Conservation (phyloP, 2,888 invertebrate genomes). For the Acholoe squamosa region DNA sequence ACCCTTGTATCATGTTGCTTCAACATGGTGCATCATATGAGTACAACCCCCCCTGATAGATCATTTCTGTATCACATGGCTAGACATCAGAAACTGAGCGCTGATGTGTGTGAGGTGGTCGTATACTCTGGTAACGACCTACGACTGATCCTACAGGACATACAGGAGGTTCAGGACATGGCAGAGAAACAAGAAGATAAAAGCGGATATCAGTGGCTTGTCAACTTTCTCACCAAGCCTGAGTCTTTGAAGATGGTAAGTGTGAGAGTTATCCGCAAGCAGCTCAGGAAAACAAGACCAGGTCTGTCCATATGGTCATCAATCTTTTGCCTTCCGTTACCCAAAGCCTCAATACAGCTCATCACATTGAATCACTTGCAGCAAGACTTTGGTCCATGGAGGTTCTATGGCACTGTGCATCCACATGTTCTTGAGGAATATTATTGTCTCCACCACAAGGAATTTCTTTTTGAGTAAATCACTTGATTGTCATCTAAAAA, state of each 20-base stretch:
- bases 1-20: background rate
- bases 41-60: background rate
- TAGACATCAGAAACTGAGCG: background rate
- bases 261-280: background rate
- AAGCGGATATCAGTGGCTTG: background rate
- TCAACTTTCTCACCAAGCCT: background rate
- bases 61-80: background rate
- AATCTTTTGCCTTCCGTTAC: background rate
- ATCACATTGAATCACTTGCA: background rate
- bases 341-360: background rate
- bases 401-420: background rate
- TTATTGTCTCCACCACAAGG: background rate
- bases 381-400: background rate
- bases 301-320: background rate
- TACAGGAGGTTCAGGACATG: background rate
- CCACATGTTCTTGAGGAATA: background rate
- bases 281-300: background rate
- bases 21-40: slow-evolving; percentile 24
- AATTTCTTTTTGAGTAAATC: background rate
- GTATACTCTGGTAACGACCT: background rate
- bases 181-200: background rate
- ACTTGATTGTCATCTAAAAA: too few relatives aligned
- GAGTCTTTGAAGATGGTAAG: background rate
- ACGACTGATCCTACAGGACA: background rate
- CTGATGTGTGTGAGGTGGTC: background rate